phyloP scores from a whole-genome alignment of 2,888 invertebrate genomes.

The Mythimna albipuncta region DNA sequence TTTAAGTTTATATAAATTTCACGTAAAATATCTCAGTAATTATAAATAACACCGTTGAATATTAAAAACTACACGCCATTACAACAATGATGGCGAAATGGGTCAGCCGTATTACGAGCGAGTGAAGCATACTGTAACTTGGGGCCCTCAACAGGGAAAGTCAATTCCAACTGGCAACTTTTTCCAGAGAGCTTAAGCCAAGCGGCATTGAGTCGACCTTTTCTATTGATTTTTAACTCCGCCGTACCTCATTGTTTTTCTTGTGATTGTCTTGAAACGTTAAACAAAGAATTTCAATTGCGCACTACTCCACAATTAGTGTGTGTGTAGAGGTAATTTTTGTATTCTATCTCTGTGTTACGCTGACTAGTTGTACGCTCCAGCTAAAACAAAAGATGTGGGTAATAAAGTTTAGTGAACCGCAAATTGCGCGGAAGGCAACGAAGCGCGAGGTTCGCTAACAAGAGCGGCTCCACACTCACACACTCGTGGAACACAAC shows the following conservation, averaged over 20 bases:
- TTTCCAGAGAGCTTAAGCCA: conserved; percentile 74
- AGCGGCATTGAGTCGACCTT: conserved; percentile 72
- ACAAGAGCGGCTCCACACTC: conserved; percentile 58
- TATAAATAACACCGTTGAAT: conserved; percentile 45
- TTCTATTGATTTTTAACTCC: conserved; percentile 74
- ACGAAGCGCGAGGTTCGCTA: conserved; percentile 69
- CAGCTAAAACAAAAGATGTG: conserved; percentile 69
- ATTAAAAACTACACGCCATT: conserved; percentile 54
- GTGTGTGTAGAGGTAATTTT: conserved; percentile 16
- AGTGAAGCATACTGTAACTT: conserved; percentile 77
- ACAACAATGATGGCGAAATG: conserved; percentile 66
- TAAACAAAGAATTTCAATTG: conserved; percentile 53
- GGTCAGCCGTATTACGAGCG: conserved; percentile 71
- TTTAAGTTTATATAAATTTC: conserved; percentile 9
- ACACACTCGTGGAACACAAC: conserved; percentile 53
- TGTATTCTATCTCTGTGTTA: conserved; percentile 40
- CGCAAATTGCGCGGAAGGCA: conserved; percentile 68
- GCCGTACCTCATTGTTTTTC: conserved; percentile 65
- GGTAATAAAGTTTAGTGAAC: conserved; percentile 77
- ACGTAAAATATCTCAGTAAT: conserved; percentile 28
- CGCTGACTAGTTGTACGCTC: conserved; percentile 51
- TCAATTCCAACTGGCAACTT: conserved; percentile 84
- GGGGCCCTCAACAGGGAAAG: conserved; percentile 81
- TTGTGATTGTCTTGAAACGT: conserved; percentile 59
- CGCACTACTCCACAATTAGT: conserved; percentile 34